A percentile compares a stretch with the other conserved stretches of the same genome.
phyloP scores from a whole-genome alignment of 2,797 vertebrate species.

The Mus minutoides region DNA sequence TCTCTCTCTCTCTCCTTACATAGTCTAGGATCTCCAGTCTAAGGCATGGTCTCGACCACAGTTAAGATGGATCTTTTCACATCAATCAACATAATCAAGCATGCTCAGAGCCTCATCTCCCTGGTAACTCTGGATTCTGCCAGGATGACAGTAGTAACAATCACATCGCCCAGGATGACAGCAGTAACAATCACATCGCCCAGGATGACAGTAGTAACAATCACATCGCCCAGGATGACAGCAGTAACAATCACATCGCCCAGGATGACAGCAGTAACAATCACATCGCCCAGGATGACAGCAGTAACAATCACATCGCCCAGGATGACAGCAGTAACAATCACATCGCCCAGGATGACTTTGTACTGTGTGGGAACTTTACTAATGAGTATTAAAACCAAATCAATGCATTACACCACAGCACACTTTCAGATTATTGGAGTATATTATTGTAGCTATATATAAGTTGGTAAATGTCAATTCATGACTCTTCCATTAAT shows the following conservation, averaged over 20 bases:
- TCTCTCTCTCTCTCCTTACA: background rate
- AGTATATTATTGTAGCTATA: background rate
- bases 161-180: background rate
- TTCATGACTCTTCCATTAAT: background rate
- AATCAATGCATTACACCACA: background rate
- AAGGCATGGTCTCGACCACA: background rate
- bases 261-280: background rate
- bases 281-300: background rate
- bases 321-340: background rate
- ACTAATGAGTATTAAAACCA: conserved; percentile 14
- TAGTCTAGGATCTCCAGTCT: background rate
- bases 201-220: background rate
- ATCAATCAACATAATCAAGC: background rate
- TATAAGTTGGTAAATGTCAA: background rate
- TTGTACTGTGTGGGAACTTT: background rate
- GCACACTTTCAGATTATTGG: background rate
- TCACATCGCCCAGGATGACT: background rate
- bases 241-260: no score
- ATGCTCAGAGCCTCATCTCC: background rate
- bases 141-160: background rate
- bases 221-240: background rate
- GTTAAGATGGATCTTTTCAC: background rate
- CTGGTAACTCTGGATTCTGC: background rate
- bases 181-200: background rate
- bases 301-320: no score